Conservation (phyloP, 2,113 vertebrate genomes). For the Meleagris gallopavo region DNA sequence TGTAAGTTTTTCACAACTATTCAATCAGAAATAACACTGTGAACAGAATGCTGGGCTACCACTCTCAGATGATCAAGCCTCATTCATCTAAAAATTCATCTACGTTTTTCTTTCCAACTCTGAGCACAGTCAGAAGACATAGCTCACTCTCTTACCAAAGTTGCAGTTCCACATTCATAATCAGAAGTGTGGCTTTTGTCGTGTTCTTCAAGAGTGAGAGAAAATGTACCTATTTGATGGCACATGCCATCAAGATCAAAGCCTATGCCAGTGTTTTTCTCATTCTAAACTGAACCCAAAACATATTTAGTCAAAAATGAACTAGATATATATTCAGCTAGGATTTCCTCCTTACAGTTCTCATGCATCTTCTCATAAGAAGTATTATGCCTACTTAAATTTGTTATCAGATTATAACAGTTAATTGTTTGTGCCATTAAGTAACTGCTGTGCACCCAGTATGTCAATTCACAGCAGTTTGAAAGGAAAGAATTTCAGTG, state of each 20-base stretch:
- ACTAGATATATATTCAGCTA: background rate
- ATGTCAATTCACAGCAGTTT: background rate
- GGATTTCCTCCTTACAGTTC: background rate
- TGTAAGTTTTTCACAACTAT: background rate
- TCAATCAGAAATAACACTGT: background rate
- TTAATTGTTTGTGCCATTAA: background rate
- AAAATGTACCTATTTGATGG: background rate
- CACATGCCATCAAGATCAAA: background rate
- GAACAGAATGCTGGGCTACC: background rate
- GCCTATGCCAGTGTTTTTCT: background rate
- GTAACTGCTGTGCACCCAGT: fast-evolving
- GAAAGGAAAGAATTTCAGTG: background rate
- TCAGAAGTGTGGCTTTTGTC: background rate
- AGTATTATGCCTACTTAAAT: background rate
- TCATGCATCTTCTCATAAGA: background rate
- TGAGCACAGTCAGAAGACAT: background rate
- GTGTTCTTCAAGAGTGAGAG: background rate
- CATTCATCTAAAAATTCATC: background rate
- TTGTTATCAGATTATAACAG: background rate
- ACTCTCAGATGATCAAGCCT: background rate
- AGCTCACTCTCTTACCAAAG: background rate
- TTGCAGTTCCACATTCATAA: background rate
- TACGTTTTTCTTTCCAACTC: background rate
- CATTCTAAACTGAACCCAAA: background rate
- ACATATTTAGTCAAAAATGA: background rate